Percentiles rank a stretch among this genome's conserved stretches.
phyloP scores from a whole-genome alignment of 2,888 invertebrate genomes.

The Melieria omissa region DNA sequence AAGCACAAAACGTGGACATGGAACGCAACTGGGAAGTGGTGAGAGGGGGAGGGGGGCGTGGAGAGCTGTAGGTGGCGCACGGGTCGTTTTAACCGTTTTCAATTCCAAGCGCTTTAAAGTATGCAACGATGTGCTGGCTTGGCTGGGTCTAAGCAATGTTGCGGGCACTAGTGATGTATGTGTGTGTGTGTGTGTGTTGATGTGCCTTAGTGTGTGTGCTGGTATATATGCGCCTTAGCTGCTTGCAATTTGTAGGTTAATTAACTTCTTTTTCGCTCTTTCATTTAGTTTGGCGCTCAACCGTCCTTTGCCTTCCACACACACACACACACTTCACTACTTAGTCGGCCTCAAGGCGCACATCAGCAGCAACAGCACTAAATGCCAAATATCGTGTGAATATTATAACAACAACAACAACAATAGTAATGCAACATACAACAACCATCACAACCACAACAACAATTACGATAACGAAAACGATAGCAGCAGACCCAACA shows the following conservation, averaged over 20 bases:
- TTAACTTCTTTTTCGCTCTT: conserved; percentile 1
- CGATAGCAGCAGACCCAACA: too few species aligned
- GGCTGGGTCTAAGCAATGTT: background rate
- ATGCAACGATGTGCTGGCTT: background rate
- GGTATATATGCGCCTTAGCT: background rate
- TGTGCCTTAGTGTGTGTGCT: too few species aligned
- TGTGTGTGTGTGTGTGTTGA: background rate
- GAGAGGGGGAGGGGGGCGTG: too few species aligned
- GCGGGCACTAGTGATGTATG: background rate
- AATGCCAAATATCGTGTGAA: background rate
- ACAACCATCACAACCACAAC: too few species aligned
- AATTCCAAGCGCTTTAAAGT: background rate
- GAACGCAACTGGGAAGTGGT: too few species aligned
- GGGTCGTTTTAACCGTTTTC: too few species aligned
- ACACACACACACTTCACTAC: too few species aligned
- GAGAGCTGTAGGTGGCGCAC: too few species aligned
- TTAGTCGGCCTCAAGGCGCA: too few species aligned
- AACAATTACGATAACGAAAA: too few species aligned
- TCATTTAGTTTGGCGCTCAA: background rate
- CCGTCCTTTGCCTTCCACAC: background rate
- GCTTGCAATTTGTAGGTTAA: conserved; percentile 30
- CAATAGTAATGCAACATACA: background rate
- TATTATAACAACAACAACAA: background rate
- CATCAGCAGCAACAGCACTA: background rate
- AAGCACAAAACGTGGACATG: background rate